Base-by-base conservation (phyloP, 2,797 vertebrate genomes). In the Poliocrania exsul region DNA sequence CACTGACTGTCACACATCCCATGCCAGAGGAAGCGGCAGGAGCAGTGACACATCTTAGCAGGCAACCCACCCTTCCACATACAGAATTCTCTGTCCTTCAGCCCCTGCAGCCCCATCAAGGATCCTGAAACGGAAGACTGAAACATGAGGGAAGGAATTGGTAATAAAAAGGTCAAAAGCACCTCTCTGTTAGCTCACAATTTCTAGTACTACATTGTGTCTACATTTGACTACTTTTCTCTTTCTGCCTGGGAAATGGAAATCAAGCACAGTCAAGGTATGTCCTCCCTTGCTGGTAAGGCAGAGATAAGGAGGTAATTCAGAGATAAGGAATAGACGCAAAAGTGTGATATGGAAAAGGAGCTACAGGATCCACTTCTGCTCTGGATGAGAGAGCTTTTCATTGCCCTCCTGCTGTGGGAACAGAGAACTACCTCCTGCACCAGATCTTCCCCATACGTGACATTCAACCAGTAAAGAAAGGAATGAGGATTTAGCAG, bases 1-100 rank as follows among this genome's bases (percentile, higher is more conserved):
- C 1, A 1, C 61, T 16, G n/a, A 35, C 21, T 64, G 49, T 6
- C 40, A 5, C 5, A 40, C 19, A 12, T 28, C 62, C 46, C 75
- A 64, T 6, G 46, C 70, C 0, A 11, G 21, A 58, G 51, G 69
- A 67, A 35, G 24, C 0, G 0, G 38, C 1, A 6, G 25, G 10
- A 71, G 16, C n/a, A 74, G 25, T 15, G 7, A 33, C 46, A 69
- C 15, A 35, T 15, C 50, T 57, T 29, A 3, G 53, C 0, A 1
- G 19, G 5, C 18, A 70, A 11, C 23, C 23, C 3, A 0, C 4
- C 19, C 37, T 25, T 28, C 38, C 37, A 19, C 33, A 10, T 5
- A 7, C 15, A 75, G 23, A 62, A 29, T 19, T 71, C 58, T 71
- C 33, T 54, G 57, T 21, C 47, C 38, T 28, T 31, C 64, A 31